phyloP scores from a whole-genome alignment of 2,888 invertebrate genomes.

The Netelia inedita region DNA sequence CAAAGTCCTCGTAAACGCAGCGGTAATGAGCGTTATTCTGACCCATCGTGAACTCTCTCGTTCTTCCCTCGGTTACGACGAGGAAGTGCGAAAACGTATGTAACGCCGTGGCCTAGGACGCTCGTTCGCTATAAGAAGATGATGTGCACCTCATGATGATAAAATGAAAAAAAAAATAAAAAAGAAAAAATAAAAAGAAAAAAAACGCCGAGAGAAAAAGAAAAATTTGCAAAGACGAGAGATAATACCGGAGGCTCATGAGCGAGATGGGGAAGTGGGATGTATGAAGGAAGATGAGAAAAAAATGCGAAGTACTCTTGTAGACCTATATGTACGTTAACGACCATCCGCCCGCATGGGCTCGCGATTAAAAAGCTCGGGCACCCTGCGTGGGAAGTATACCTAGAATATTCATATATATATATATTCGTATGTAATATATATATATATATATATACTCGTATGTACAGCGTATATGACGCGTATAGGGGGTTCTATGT shows the following conservation, averaged over 20 bases:
- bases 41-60: too few species aligned
- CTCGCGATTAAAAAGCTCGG: slow-evolving; percentile 6
- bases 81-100: too few species aligned
- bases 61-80: too few species aligned
- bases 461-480: not conserved
- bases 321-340: not conserved
- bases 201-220: not conserved
- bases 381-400: slow-evolving; percentile 21
- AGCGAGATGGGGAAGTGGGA: not conserved
- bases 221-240: not conserved
- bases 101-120: too few species aligned
- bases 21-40: not conserved
- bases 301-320: slow-evolving; percentile 4
- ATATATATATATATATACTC: not conserved
- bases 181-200: not conserved
- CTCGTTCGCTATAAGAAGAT: too few species aligned
- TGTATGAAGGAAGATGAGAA: slow-evolving; percentile 6
- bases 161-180: not conserved
- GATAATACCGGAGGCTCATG: not conserved
- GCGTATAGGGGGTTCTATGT: not conserved
- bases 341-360: slow-evolving; percentile 1
- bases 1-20: not conserved
- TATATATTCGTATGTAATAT: too few species aligned
- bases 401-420: too few species aligned
- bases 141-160: not conserved